phyloP scores from a whole-genome alignment of 2,797 vertebrate genomes.

The Cynopterus sphinx region DNA sequence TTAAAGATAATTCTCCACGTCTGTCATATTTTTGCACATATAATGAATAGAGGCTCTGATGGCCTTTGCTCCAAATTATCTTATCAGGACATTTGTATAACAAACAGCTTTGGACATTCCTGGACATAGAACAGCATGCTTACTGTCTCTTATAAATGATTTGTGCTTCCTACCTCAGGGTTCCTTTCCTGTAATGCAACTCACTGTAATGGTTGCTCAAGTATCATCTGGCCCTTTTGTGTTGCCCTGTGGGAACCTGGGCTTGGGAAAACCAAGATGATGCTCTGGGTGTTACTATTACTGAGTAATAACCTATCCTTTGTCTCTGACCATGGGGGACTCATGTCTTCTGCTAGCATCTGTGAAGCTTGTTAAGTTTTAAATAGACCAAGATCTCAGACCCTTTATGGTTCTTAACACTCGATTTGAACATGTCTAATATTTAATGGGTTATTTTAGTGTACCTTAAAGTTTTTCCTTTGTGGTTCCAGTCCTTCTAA shows the following conservation, averaged over 20 bases:
- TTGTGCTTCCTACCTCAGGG: not conserved
- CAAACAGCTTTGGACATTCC: not conserved
- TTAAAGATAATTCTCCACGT: not conserved
- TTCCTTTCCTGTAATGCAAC: not conserved
- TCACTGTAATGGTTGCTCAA: not conserved
- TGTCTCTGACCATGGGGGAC: not conserved
- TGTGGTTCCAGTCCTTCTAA: not conserved
- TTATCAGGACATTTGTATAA: not conserved
- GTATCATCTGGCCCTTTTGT: not conserved
- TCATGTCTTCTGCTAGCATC: not conserved
- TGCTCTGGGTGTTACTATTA: not conserved
- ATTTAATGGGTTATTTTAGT: not conserved
- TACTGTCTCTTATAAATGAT: not conserved
- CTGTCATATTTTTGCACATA: not conserved
- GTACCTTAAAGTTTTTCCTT: slow-evolving; percentile 12
- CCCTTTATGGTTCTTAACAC: not conserved
- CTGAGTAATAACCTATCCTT: not conserved
- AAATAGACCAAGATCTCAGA: not conserved
- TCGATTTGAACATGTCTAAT: not conserved
- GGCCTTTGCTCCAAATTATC: not conserved
- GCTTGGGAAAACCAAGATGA: not conserved
- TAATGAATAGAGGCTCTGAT: not conserved
- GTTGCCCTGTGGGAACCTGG: not conserved
- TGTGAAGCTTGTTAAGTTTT: not conserved
- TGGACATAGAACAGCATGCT: not conserved